Conservation (phyloP, 2,888 invertebrate genomes). For the Agonopterix alstromeriana region DNA sequence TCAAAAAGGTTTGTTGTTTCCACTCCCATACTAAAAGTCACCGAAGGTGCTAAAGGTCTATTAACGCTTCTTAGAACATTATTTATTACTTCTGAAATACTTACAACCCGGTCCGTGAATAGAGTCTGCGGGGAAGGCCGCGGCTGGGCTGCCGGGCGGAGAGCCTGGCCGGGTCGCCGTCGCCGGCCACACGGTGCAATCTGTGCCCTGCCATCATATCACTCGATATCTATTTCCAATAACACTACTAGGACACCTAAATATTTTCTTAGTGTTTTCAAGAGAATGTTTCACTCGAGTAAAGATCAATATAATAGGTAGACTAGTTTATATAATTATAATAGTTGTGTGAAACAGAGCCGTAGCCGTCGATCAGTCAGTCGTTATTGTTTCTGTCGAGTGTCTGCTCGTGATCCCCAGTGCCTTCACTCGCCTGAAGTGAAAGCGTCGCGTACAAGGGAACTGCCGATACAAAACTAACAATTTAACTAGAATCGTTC, state of each 20-base stretch:
- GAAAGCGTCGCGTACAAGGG: conserved; percentile 19
- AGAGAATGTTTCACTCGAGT: conserved; percentile 4
- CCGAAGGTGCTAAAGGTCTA: conserved; percentile 75
- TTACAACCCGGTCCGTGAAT: conserved; percentile 7
- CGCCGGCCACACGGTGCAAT: background rate
- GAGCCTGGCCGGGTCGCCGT: background rate
- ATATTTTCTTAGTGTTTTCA: conserved; percentile 23
- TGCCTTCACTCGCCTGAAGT: conserved; percentile 47
- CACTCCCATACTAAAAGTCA: conserved; percentile 64
- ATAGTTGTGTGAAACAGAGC: conserved; percentile 20
- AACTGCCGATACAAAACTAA: background rate
- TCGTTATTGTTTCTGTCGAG: conserved; percentile 45
- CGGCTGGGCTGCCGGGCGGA: background rate
- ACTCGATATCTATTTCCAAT: conserved; percentile 18
- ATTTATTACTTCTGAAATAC: conserved; percentile 27
- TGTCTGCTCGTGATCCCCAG: conserved; percentile 42
- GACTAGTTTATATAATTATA: conserved; percentile 12
- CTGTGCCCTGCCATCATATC: conserved; percentile 22
- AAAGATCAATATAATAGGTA: background rate
- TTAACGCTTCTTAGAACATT: conserved; percentile 65
- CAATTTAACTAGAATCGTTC: conserved; percentile 9
- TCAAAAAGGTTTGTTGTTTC: conserved; percentile 67
- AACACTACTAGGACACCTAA: conserved; percentile 13
- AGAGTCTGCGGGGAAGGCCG: background rate
- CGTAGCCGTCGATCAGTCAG: conserved; percentile 26